phyloP scores from a whole-genome alignment of 2,888 invertebrate genomes.

The Tipula unca region DNA sequence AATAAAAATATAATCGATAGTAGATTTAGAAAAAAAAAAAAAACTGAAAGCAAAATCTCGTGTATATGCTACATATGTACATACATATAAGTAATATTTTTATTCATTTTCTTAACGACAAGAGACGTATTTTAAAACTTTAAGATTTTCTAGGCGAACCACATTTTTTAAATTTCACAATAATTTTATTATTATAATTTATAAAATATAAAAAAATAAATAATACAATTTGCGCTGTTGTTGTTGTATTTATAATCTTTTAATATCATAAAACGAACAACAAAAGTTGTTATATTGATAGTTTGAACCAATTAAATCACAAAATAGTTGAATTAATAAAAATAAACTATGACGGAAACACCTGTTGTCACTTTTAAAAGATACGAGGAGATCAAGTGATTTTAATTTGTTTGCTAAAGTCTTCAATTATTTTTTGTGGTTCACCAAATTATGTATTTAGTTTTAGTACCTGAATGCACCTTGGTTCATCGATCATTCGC shows the following conservation, averaged over 20 bases:
- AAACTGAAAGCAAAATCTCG: background rate
- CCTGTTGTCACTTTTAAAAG: background rate
- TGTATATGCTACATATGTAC: background rate
- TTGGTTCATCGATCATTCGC: background rate
- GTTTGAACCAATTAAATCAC: background rate
- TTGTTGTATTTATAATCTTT: background rate
- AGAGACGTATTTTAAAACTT: background rate
- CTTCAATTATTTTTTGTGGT: background rate
- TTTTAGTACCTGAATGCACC: background rate
- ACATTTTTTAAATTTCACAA: slow-evolving; percentile 25
- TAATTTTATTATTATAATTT: slow-evolving; percentile 17
- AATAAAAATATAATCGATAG: background rate
- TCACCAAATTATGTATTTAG: background rate
- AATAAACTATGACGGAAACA: background rate
- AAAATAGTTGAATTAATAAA: background rate
- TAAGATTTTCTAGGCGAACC: slow-evolving; percentile 24
- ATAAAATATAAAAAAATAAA: background rate
- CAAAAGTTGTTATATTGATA: background rate
- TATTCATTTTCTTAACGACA: background rate
- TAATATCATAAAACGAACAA: background rate
- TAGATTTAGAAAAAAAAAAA: background rate
- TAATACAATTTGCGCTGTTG: background rate
- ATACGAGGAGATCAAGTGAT: background rate
- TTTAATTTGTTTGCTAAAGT: background rate
- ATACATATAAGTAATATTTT: too few species aligned